These are phyloP conservation scores for Callimorpha dominula DNA, from an alignment of 2,888 invertebrate genomes.

Conservation along the genomic window DNA sequence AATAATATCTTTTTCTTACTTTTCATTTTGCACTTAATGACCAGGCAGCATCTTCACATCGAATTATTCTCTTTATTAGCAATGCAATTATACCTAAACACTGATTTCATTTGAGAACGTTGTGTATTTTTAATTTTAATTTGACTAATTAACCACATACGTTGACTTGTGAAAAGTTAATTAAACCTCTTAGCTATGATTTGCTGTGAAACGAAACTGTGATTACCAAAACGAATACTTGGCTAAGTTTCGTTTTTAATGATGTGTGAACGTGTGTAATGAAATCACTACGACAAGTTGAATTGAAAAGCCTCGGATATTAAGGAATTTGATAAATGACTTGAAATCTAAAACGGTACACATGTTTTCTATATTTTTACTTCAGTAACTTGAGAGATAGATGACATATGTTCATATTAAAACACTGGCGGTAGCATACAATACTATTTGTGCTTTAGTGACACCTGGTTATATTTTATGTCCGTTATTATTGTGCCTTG, in stretches of 20 bases:
- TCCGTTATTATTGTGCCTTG: too few relatives aligned
- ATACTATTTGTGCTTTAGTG: too few relatives aligned
- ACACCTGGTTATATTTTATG: too few relatives aligned
- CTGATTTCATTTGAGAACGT: slow-evolving; percentile 13
- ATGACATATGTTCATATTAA: too few relatives aligned
- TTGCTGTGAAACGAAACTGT: slow-evolving; percentile 37
- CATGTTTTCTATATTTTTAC: background rate
- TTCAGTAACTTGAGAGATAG: too few relatives aligned
- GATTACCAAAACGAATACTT: slow-evolving; percentile 22
- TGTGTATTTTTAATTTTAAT: slow-evolving; percentile 26
- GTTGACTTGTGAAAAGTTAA: slow-evolving; percentile 31
- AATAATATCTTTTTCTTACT: too few relatives aligned
- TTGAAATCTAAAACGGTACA: background rate
- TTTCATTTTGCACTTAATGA: too few relatives aligned
- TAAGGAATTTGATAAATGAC: slow-evolving; percentile 1
- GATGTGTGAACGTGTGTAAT: slow-evolving; percentile 17
- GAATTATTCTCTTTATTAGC: background rate
- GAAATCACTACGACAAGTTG: background rate
- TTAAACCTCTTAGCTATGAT: slow-evolving; percentile 41
- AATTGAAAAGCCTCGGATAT: slow-evolving; percentile 9
- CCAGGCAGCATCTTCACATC: too few relatives aligned
- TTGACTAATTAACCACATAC: slow-evolving; percentile 29
- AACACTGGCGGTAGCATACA: too few relatives aligned
- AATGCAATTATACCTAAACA: background rate
- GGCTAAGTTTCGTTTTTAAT: slow-evolving; percentile 25